These are phyloP conservation scores for Druon quercuslanigerum DNA, from an alignment of 1,140 invertebrate species.

Conservation along the genomic window DNA sequence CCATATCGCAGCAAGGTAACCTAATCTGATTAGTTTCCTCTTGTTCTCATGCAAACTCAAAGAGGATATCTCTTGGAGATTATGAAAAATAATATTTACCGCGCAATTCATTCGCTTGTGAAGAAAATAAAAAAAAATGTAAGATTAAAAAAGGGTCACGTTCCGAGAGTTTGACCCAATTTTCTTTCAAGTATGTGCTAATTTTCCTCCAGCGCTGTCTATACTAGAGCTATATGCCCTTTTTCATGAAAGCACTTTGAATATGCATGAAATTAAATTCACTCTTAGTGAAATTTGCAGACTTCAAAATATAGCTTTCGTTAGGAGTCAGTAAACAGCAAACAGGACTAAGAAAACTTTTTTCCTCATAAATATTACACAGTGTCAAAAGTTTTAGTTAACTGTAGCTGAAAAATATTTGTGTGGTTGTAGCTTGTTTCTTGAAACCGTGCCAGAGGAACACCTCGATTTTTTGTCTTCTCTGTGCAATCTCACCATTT, in stretches of 20 bases:
- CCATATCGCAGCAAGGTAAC: not conserved
- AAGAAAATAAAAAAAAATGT: not conserved
- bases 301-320: too few species aligned
- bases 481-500: too few species aligned
- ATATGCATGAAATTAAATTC: not conserved
- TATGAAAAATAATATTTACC: not conserved
- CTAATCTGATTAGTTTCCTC: slow-evolving; percentile 9
- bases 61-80: slow-evolving; percentile 3
- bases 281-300: too few species aligned
- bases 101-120: not conserved
- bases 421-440: too few species aligned
- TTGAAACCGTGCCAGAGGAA: too few species aligned
- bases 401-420: too few species aligned
- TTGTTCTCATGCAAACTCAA: not conserved
- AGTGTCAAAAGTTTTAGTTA: too few species aligned
- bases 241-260: not conserved
- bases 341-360: too few species aligned
- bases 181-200: not conserved
- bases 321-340: too few species aligned
- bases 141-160: not conserved
- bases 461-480: too few species aligned
- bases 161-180: not conserved
- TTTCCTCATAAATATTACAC: too few species aligned
- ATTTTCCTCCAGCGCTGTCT: not conserved
- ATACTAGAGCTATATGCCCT: not conserved